These are phyloP conservation scores for Coremacera marginata DNA, from an alignment of 2,888 invertebrate species.

Conservation along the genomic window DNA sequence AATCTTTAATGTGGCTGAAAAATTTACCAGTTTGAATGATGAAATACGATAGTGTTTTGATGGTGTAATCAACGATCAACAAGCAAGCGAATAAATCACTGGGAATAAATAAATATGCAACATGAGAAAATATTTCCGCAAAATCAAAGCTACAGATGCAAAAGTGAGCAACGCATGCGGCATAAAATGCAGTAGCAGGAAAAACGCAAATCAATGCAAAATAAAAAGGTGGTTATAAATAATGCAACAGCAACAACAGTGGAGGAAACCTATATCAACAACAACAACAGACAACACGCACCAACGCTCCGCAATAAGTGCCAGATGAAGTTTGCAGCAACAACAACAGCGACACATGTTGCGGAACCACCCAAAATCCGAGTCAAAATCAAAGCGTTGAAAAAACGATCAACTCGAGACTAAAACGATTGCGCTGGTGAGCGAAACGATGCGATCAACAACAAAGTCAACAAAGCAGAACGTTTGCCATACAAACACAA, in stretches of 20 bases:
- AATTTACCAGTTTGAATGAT: not conserved
- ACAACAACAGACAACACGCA: constrained; percentile 44
- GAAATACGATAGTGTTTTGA: constrained; percentile 22
- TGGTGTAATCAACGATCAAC: constrained; percentile 2
- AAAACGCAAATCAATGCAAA: constrained; percentile 48
- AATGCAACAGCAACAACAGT: constrained; percentile 39
- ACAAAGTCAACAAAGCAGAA: constrained; percentile 27
- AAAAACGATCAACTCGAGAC: not conserved
- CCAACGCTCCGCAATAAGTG: not conserved
- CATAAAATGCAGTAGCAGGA: not conserved
- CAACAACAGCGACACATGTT: constrained; percentile 17
- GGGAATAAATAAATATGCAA: constrained; percentile 22
- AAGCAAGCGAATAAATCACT: constrained; percentile 9
- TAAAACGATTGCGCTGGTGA: not conserved
- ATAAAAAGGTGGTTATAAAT: constrained; percentile 38
- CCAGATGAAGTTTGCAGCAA: not conserved
- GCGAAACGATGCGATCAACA: constrained; percentile 25
- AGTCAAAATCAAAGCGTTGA: not conserved
- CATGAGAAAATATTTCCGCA: constrained; percentile 22
- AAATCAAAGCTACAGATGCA: not conserved
- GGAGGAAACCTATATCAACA: not conserved
- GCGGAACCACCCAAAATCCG: constrained; percentile 23
- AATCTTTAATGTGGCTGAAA: constrained; percentile 32
- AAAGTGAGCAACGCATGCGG: not conserved
- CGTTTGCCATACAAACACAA: constrained; percentile 7